Evolutionary conservation across 2,797 vertebrate genomes (phyloP).

Genomic region (Eospalax fontanierii): DNA sequence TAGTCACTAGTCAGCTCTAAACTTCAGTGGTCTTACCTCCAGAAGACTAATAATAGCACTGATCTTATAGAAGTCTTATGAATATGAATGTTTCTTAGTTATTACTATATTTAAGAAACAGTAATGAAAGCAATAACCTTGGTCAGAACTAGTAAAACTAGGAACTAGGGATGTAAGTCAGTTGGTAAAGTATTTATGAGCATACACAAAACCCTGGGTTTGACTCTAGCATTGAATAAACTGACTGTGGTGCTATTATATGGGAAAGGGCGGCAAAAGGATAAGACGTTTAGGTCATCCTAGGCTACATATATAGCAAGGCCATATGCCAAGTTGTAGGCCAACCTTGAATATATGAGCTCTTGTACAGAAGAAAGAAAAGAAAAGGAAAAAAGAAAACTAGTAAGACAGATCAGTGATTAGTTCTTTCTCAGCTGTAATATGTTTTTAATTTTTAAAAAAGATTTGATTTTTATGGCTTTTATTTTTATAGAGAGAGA

Average conservation of each 20-base stretch:
- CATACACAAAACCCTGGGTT: background rate
- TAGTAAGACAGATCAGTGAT: slow-evolving; percentile 23
- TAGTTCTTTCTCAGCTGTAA: slow-evolving; percentile 6
- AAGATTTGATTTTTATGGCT: too few relatives aligned
- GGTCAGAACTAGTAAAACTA: background rate
- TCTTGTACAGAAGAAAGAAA: background rate
- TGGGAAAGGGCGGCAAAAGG: background rate
- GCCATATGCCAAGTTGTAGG: background rate
- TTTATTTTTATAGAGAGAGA: too few relatives aligned
- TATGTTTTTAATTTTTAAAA: too few relatives aligned
- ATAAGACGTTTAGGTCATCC: background rate
- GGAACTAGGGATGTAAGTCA: background rate
- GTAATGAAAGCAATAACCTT: slow-evolving; percentile 36
- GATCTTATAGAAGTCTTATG: background rate
- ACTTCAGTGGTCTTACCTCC: slow-evolving; percentile 12
- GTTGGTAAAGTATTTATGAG: background rate
- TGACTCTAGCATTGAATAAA: background rate
- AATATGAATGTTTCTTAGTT: background rate
- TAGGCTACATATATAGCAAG: background rate
- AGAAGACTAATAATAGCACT: background rate
- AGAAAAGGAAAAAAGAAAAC: background rate
- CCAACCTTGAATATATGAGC: background rate
- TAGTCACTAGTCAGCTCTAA: background rate
- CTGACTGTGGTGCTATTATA: background rate
- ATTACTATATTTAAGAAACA: background rate